phyloP scores from a whole-genome alignment of 64 coral and sea anemone species.

The Dendronephthya gigantea region DNA sequence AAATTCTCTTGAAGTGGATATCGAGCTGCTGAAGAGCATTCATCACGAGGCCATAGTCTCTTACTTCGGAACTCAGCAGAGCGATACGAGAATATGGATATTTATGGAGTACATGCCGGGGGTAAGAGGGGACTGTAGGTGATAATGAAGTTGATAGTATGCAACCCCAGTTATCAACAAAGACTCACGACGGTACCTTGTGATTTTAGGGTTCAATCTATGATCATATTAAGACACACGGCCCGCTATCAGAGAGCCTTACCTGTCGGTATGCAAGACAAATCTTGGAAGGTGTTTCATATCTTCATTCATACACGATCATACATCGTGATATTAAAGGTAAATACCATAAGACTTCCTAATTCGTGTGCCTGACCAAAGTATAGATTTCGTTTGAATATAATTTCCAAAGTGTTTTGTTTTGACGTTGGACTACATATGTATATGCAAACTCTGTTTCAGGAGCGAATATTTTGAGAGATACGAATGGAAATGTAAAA shows the following conservation, averaged over 20 bases:
- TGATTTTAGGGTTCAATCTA: slow-evolving; percentile 63
- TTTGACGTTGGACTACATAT: too few relatives aligned
- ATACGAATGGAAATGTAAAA: slow-evolving; percentile 89
- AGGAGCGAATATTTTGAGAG: slow-evolving; percentile 95
- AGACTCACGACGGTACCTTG: not conserved
- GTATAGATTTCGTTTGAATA: too few relatives aligned
- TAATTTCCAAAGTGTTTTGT: too few relatives aligned
- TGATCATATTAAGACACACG: slow-evolving; percentile 89
- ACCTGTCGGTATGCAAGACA: slow-evolving; percentile 81
- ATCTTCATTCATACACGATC: slow-evolving; percentile 68
- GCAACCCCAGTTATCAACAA: not conserved
- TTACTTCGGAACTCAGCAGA: slow-evolving; percentile 80
- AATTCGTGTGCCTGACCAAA: not conserved
- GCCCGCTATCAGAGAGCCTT: slow-evolving; percentile 77
- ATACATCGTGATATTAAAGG: slow-evolving; percentile 99
- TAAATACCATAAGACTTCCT: not conserved
- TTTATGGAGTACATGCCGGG: slow-evolving; percentile 98
- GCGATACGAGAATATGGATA: slow-evolving; percentile 67
- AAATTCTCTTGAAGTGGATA: slow-evolving; percentile 82
- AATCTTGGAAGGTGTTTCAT: slow-evolving; percentile 80
- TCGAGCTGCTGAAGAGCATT: slow-evolving; percentile 81
- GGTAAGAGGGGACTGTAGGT: too few relatives aligned
- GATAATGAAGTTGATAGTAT: not conserved
- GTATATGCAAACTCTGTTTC: not conserved
- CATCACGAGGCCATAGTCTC: slow-evolving; percentile 77